phyloP scores from a whole-genome alignment of 2,797 vertebrate genomes.

The Dryobates pubescens region DNA sequence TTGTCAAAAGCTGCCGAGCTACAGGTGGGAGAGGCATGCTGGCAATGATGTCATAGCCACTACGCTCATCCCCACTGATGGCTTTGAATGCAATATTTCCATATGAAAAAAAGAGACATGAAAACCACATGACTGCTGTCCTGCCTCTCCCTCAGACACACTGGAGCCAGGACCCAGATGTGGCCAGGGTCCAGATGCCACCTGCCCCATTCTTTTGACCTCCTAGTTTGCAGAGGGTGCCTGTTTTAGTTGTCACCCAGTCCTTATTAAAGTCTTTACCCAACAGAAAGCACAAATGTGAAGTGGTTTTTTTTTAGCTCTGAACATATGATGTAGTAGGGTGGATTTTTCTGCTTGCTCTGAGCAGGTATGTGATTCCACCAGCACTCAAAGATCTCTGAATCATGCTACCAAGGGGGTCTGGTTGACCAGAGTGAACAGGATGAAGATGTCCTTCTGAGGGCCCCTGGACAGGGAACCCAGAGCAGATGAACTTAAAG shows the following conservation, averaged over 20 bases:
- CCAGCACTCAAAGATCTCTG: not conserved
- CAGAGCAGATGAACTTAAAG: not conserved
- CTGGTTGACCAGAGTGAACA: not conserved
- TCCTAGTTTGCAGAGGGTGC: not conserved
- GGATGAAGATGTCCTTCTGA: not conserved
- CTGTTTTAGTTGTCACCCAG: not conserved
- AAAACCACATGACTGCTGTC: not conserved
- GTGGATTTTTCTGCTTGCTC: not conserved
- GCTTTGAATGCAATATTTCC: conserved; percentile 8
- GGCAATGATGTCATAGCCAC: not conserved
- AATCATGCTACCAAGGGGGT: not conserved
- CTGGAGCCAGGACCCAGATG: not conserved
- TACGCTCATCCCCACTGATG: not conserved
- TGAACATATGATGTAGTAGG: not conserved
- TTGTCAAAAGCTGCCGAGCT: conserved; percentile 11
- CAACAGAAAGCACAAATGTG: not conserved
- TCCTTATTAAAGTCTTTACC: not conserved
- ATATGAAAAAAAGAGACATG: not conserved
- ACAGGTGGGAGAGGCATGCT: not conserved
- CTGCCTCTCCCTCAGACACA: not conserved
- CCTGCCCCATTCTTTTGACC: not conserved
- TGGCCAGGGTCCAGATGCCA: rapidly evolving
- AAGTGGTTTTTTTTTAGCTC: not conserved
- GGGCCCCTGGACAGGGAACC: not conserved
- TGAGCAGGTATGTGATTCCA: not conserved